Evolutionary conservation across 2,797 vertebrate species (phyloP), one percentile per base, ranked within the genome.

Genomic region (Brotula barbata): DNA sequence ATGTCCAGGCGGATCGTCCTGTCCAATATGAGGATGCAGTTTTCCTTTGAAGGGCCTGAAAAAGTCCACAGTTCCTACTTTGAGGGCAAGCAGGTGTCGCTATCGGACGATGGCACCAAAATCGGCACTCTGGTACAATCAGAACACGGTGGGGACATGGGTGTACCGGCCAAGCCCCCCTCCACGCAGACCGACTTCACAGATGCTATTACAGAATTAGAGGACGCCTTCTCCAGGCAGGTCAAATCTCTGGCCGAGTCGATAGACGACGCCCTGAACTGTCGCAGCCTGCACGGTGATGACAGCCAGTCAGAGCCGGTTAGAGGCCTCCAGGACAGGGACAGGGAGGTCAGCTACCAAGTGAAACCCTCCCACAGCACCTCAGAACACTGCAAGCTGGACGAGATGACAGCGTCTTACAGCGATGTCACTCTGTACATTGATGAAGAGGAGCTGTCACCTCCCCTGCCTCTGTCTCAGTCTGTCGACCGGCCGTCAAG

Each of bases 1-100:
- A 98, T 98, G 96, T 99, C 96, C 40, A 92, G 96, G 76, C 93
- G 96, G 47, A 99, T 98, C 10, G 96, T 98, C 72, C 89, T 98
- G 64, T 98, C 96, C 94, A 98, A 98, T 91, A 99, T 98, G 97
- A 95, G 96, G 90, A 97, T 99, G 96, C 96, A 98, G 95, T 96
- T 99, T 92, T 98, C 97, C 59, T 97, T 98, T 78, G 96, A 99
- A 93, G 97, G 95, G 70, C 94, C 96, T 79, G 97, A 98, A 89
- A 98, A 98, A 92, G 91, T 95, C 90, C 95, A 96, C 79, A 96
- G 96, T 91, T 98, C 96, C 54, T 97, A 95, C 86, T 98, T 99
- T 0, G 95, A 98, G 81, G 96, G 97, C 53, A 97, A 97, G 70
- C 95, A 98, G 74, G 91, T 98, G 40, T 96, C 96, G 0, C 84